A percentile compares a stretch with the other conserved stretches of the same genome.
phyloP scores from a whole-genome alignment of 1,140 invertebrate species.

The Camponotus pennsylvanicus region DNA sequence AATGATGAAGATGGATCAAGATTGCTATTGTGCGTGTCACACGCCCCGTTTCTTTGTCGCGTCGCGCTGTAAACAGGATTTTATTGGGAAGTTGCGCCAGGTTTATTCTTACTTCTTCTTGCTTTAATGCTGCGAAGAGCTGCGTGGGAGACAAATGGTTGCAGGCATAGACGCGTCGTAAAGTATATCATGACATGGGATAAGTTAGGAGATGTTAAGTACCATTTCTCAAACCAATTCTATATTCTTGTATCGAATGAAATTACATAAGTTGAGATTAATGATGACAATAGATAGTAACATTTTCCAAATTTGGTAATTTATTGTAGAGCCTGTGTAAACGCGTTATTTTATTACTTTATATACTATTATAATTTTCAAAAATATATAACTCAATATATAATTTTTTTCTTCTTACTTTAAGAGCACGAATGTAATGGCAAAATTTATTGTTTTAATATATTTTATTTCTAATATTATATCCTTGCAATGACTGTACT shows the following conservation, averaged over 20 bases:
- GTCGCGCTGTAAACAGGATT: slow-evolving; percentile 56
- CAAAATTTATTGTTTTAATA: background rate
- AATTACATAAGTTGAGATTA: slow-evolving; percentile 40
- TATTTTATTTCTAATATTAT: background rate
- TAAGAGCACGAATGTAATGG: background rate
- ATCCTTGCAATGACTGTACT: background rate
- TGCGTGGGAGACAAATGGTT: slow-evolving; percentile 51
- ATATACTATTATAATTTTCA: background rate
- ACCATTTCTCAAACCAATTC: slow-evolving; percentile 49
- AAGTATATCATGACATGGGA: slow-evolving; percentile 42
- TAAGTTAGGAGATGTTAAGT: slow-evolving; percentile 46
- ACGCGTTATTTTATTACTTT: background rate
- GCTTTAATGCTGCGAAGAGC: slow-evolving; percentile 36
- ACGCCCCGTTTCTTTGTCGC: slow-evolving; percentile 34
- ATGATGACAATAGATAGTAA: slow-evolving; percentile 19
- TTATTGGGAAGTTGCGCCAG: slow-evolving; percentile 61
- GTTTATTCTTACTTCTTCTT: slow-evolving; percentile 56
- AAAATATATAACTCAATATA: background rate
- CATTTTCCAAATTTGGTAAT: slow-evolving; percentile 17
- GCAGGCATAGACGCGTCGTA: slow-evolving; percentile 48
- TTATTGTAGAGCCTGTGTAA: background rate
- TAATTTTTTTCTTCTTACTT: background rate
- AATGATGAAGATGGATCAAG: slow-evolving; percentile 62
- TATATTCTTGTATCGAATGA: slow-evolving; percentile 44
- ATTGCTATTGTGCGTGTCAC: slow-evolving; percentile 59